Base-by-base conservation (phyloP, 2,888 invertebrate genomes). In the Heliothis peltigera region DNA sequence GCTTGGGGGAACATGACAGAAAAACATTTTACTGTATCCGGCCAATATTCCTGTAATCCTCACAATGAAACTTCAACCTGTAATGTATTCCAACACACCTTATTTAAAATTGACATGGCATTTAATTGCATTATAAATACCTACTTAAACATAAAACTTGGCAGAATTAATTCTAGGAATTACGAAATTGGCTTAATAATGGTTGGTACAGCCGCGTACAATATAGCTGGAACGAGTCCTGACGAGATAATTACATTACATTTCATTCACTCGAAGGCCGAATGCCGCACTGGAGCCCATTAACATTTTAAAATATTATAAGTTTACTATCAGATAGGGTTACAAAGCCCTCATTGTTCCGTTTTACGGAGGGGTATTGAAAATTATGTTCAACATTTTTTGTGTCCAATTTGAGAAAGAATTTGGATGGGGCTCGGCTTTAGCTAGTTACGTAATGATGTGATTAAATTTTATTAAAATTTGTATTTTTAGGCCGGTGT, bases 191-290 rank as follows among this genome's bases (percentile, higher is more conserved):
- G 73, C 72, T 75, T 70, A 67, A 79, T 78, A 82, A 77, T 78
- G 59, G 69, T 68, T 59, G 74, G 62, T 75, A 39, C 76, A 65
- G 69, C 68, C 48, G 44, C 46, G 69, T 72, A 69, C 77, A 65
- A 74, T 47, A 64, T 43, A 12, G 15, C 10, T 25, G 48, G 62
- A 53, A 70, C 57, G 54, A 57, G 60, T 57, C 66, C 57, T 79
- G 79, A 80, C 64, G 75, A 80, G 76, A 81, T 76, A 78, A 83
- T 84, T 81, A 78, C 67, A 78, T 80, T 78, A 78, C 67, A 77
- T 76, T 78, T 77, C 71, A 79, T 64, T 69, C 65, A 75, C 57
- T 79, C 67, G 62, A 76, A 69, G 75, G 76, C 46, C 65, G 64
- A 74, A 74, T 73, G 54, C 64, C 58, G 58, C 17, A 48, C 70